Conservation (phyloP, 2,113 vertebrate species). For the Puma concolor region DNA sequence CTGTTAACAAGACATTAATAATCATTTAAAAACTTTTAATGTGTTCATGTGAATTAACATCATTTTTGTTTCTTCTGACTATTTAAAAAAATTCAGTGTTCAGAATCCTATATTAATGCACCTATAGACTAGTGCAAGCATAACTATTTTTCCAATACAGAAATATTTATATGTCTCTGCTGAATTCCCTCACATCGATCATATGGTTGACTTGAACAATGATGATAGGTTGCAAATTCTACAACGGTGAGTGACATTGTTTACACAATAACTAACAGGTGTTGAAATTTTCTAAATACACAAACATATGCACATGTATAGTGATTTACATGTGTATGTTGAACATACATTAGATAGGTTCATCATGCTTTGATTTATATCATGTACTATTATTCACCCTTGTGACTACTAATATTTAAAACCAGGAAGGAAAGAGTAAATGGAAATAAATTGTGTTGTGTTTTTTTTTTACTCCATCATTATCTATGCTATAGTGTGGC, state of each 20-base stretch:
- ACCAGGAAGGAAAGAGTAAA: background rate
- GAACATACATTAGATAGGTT: background rate
- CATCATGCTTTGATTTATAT: background rate
- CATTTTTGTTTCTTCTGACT: background rate
- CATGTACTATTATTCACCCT: background rate
- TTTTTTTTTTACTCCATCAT: background rate
- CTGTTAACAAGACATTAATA: conserved; percentile 59
- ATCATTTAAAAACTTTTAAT: conserved; percentile 3
- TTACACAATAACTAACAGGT: background rate
- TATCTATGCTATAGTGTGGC: background rate
- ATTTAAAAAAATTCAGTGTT: background rate
- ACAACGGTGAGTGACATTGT: background rate
- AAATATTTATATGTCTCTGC: background rate
- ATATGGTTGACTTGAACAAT: background rate
- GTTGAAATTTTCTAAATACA: background rate
- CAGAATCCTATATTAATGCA: background rate
- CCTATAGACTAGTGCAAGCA: background rate
- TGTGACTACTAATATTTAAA: background rate
- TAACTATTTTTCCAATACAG: background rate
- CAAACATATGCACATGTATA: background rate
- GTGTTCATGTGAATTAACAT: background rate
- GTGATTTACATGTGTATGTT: background rate
- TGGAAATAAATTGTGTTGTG: background rate
- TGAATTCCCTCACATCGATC: background rate
- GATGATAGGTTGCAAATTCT: background rate